phyloP scores from a whole-genome alignment of 2,888 invertebrate genomes.

The Baronia brevicornis region DNA sequence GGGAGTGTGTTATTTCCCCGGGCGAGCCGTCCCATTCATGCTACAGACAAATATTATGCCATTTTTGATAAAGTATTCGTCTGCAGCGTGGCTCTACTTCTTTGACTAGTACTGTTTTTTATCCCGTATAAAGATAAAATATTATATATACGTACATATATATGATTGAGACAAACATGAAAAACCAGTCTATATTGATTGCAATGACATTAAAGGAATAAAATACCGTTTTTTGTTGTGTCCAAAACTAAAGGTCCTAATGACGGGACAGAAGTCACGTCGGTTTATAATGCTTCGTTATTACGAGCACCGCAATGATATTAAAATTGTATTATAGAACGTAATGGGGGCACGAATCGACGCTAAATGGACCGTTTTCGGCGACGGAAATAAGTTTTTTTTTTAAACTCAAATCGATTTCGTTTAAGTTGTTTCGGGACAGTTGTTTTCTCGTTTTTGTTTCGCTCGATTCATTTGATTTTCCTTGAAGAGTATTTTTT shows the following conservation, averaged over 20 bases:
- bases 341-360: constrained; percentile 52
- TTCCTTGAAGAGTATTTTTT: constrained; percentile 18
- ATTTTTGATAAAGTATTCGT: no score
- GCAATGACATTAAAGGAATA: constrained; percentile 4
- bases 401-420: constrained; percentile 53
- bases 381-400: constrained; percentile 55
- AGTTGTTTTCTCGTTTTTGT: constrained; percentile 22
- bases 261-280: constrained; percentile 66
- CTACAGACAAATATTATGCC: no score
- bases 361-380: constrained; percentile 55
- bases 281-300: constrained; percentile 43
- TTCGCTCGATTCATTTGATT: constrained; percentile 19
- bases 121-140: no score
- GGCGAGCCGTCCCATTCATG: no score
- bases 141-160: no score
- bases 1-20: no score
- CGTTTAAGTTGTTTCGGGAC: constrained; percentile 44
- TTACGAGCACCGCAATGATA: constrained; percentile 45
- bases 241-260: constrained; percentile 39
- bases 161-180: background rate
- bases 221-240: constrained; percentile 10
- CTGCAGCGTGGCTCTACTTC: no score
- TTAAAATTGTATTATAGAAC: constrained; percentile 61
- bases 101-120: no score
- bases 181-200: background rate